These are phyloP conservation scores for Diorhabda carinulata DNA, from an alignment of 1,140 invertebrate genomes.

Conservation along the genomic window DNA sequence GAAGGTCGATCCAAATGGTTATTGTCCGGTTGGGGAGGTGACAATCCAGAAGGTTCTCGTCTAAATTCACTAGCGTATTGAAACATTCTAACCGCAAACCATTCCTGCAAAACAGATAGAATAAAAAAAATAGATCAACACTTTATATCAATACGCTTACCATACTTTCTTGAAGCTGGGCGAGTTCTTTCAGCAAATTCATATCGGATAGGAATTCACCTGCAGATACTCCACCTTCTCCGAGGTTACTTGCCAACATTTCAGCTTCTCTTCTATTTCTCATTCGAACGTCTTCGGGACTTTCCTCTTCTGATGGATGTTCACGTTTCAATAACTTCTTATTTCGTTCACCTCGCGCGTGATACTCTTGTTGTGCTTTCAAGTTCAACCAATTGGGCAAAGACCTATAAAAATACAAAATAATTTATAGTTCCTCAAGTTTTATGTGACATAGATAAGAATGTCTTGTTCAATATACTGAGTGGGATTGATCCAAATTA, in stretches of 20 bases:
- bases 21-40: conserved; percentile 44
- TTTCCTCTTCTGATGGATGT: conserved; percentile 62
- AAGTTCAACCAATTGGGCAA: conserved; percentile 79
- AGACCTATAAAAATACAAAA: conserved; percentile 53
- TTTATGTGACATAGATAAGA: no score
- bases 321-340: conserved; percentile 47
- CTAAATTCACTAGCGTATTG: conserved; percentile 53
- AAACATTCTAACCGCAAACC: conserved; percentile 60
- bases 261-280: conserved; percentile 86
- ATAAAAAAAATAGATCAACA: neutral
- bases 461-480: no score
- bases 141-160: conserved; percentile 50
- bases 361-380: conserved; percentile 53
- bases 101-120: conserved; percentile 50
- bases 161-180: conserved; percentile 88
- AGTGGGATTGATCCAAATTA: no score
- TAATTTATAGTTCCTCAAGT: no score
- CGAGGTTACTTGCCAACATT: conserved; percentile 83
- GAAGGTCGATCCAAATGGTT: conserved; percentile 26
- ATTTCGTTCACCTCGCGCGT: conserved; percentile 43
- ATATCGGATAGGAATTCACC: conserved; percentile 49
- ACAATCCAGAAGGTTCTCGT: conserved; percentile 43
- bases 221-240: conserved; percentile 59
- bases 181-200: conserved; percentile 73
- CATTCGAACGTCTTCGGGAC: conserved; percentile 72